Percentiles rank a stretch among this genome's conserved stretches.
phyloP scores from a whole-genome alignment of 2,797 vertebrate species.

The Loris lydekkerianus region DNA sequence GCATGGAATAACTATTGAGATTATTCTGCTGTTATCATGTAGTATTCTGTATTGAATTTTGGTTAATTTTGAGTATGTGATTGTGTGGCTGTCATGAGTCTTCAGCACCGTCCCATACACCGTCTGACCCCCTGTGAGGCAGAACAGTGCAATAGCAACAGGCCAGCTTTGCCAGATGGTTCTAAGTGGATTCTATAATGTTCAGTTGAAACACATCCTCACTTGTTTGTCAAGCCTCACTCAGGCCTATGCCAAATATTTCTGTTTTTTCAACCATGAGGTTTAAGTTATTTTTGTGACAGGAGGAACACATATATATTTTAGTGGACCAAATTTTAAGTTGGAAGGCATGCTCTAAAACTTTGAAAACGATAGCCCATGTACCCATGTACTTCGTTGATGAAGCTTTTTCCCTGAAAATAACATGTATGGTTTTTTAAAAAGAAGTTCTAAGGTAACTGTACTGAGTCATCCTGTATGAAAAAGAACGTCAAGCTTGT shows the following conservation, averaged over 20 bases:
- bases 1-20: conserved; percentile 16
- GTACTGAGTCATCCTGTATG: background rate
- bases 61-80: conserved; percentile 44
- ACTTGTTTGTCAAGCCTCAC: too few relatives aligned
- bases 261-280: too few relatives aligned
- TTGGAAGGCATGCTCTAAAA: conserved; percentile 32
- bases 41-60: conserved; percentile 51
- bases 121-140: background rate
- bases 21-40: conserved; percentile 56
- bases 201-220: too few relatives aligned
- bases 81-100: conserved; percentile 46
- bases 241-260: too few relatives aligned
- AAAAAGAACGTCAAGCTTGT: background rate
- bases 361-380: background rate
- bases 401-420: conserved; percentile 37
- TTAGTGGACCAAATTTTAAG: conserved; percentile 41
- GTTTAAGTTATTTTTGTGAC: too few relatives aligned
- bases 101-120: background rate
- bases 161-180: background rate
- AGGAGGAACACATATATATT: too few relatives aligned
- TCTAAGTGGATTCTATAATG: background rate
- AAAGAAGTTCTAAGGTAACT: conserved; percentile 41
- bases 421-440: conserved; percentile 31
- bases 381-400: conserved; percentile 23
- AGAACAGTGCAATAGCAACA: background rate